Conservation (phyloP, 2,888 invertebrate genomes). For the Drosophila rellima region DNA sequence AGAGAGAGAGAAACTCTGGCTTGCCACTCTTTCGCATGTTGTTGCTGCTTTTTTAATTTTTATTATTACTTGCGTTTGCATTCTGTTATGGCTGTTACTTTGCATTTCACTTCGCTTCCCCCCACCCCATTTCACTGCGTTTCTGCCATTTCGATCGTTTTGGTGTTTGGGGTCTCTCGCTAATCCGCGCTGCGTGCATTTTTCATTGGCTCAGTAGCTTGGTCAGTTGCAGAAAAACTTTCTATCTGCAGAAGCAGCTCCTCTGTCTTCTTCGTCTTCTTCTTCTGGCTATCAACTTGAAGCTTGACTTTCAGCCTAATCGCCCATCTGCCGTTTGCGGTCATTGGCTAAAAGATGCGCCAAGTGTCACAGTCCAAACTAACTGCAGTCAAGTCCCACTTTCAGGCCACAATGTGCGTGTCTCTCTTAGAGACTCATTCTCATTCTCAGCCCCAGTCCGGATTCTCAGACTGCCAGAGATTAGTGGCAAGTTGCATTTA, state of each 20-base stretch:
- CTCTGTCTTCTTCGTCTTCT: slow-evolving; percentile 34
- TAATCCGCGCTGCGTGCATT: slow-evolving; percentile 60
- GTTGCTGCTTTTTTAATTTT: slow-evolving; percentile 61
- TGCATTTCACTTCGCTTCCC: slow-evolving; percentile 58
- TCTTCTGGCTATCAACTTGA: slow-evolving; percentile 56
- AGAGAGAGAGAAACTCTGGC: slow-evolving; percentile 18
- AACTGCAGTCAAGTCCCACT: slow-evolving; percentile 18
- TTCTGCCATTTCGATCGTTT: slow-evolving; percentile 14
- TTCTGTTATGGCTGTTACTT: slow-evolving; percentile 70
- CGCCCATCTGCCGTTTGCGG: slow-evolving; percentile 65
- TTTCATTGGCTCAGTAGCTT: slow-evolving; percentile 75
- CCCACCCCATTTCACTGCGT: neutral
- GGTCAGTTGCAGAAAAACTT: slow-evolving; percentile 71
- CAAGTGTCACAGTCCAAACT: slow-evolving; percentile 66
- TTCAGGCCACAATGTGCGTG: slow-evolving; percentile 48
- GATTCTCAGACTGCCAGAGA: slow-evolving; percentile 50
- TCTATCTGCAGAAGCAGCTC: slow-evolving; percentile 57
- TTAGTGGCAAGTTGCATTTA: slow-evolving; percentile 71
- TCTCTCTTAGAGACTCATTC: slow-evolving; percentile 13
- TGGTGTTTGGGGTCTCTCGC: slow-evolving; percentile 23
- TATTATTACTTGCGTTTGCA: slow-evolving; percentile 75
- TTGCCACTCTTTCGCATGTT: slow-evolving; percentile 59
- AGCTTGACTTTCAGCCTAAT: slow-evolving; percentile 67
- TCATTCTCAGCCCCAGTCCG: neutral
- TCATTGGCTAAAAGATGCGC: slow-evolving; percentile 68